phyloP scores from a whole-genome alignment of 1,140 invertebrate species.

The Octopus sinensis region DNA sequence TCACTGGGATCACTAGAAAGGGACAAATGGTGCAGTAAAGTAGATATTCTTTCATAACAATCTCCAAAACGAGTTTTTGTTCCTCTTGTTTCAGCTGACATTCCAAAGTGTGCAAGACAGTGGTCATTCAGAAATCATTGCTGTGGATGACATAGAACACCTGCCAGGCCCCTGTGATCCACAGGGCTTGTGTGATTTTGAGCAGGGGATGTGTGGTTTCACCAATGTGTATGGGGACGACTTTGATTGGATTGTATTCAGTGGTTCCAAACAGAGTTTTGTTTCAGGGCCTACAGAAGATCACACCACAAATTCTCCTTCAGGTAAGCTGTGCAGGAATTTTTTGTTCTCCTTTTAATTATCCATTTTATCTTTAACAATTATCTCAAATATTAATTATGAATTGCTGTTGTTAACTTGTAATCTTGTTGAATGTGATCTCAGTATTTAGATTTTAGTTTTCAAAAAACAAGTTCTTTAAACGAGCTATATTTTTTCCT shows the following conservation, averaged over 20 bases:
- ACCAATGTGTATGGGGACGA: conserved; percentile 40
- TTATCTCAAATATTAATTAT: no score
- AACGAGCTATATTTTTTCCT: no score
- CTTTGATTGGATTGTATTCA: conserved; percentile 47
- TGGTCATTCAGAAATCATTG: neutral
- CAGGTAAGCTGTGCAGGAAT: conserved; percentile 17
- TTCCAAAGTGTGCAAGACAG: neutral
- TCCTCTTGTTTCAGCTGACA: neutral
- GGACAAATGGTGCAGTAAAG: no score
- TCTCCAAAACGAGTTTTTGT: no score
- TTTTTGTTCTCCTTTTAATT: no score
- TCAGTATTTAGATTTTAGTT: no score
- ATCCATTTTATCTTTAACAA: no score
- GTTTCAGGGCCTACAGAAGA: conserved; percentile 45
- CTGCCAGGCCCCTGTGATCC: conserved; percentile 28
- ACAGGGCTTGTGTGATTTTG: conserved; percentile 44
- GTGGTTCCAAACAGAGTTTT: conserved; percentile 33
- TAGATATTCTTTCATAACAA: no score
- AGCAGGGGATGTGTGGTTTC: conserved; percentile 45
- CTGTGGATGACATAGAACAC: neutral
- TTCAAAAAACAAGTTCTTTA: no score
- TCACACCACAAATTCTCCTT: conserved; percentile 39
- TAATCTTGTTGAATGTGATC: no score
- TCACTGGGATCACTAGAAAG: no score
- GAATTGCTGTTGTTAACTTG: no score